These are phyloP conservation scores for Karalla daura DNA, from an alignment of 2,797 vertebrate genomes.

Conservation along the genomic window DNA sequence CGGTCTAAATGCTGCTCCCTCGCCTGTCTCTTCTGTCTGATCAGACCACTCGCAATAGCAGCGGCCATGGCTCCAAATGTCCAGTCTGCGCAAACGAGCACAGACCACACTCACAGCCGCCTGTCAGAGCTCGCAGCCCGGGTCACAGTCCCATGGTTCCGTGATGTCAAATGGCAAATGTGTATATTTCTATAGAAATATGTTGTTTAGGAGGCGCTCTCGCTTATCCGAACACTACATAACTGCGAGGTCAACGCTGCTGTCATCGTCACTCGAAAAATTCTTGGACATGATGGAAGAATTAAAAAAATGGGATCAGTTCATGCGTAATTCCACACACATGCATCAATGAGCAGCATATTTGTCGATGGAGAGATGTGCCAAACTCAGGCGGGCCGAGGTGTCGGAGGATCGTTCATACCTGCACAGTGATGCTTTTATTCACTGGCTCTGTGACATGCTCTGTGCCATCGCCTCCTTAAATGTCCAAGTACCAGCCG, in stretches of 20 bases:
- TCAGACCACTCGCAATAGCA: conserved; percentile 97
- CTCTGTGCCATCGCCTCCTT: conserved; percentile 49
- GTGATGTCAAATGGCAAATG: conserved; percentile 67
- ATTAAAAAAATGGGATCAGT: conserved; percentile 58
- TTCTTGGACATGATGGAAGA: conserved; percentile 62
- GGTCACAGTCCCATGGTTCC: conserved; percentile 85
- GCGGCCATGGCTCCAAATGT: conserved; percentile 92
- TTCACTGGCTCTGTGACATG: conserved; percentile 62
- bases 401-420: conserved; percentile 66
- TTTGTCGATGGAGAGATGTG: conserved; percentile 44
- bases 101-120: conserved; percentile 80
- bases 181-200: too few relatives aligned
- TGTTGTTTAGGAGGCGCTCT: conserved; percentile 36
- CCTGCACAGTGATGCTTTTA: conserved; percentile 65
- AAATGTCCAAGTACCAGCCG: conserved; percentile 62
- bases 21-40: conserved; percentile 98
- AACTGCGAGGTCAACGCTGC: conserved; percentile 52
- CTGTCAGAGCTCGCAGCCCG: conserved; percentile 76
- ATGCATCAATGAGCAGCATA: conserved; percentile 61
- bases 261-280: conserved; percentile 65
- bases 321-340: conserved; percentile 73
- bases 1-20: conserved; percentile 97
- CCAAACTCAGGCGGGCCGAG: conserved; percentile 62
- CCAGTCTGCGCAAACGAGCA: conserved; percentile 78
- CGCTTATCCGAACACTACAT: conserved; percentile 74